Evolutionary conservation across 2,797 vertebrate species (phyloP), one percentile per base, ranked within the genome.

Genomic region (Neosilurus hyrtlii): DNA sequence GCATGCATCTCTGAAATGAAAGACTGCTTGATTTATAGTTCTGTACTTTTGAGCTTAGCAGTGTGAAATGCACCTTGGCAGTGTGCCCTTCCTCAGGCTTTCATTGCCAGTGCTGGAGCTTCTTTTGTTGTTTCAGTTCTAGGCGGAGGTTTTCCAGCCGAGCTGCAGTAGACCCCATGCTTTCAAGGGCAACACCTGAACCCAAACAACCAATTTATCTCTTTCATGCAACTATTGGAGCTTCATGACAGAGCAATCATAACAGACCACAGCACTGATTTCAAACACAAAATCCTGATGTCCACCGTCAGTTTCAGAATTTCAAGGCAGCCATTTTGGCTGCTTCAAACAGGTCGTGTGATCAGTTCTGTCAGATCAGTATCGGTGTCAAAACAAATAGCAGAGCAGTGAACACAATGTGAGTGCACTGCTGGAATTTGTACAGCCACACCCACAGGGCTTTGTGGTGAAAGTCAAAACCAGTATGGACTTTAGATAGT

Each of bases 321-420:
- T 82, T 20, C 7, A 26, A 81, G 20, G 52, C 7, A 35, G 52
- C 59, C 66, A 57, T 81, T 86, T 80, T 83, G 66, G 62, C 37
- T 37, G 14, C 68, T 80, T 75, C 24, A 80, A 75, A 52, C 20
- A 22, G 65, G 57, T 86, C 61, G 51, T 78, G 52, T 83, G 79
- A 82, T 83, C 81, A 66, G 63, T 81, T 56, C 61, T 70, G 74
- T 84, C 78, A 79, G 73, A 20, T 24, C 52, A 51, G 85, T 84
- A 20, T 24, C 52, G 51, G 85, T 84, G 81, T 88, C 85, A 86
- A 85, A 86, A 83, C 85, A 88, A 85, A 82, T 76, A 85, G 66
- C 65, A 67, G 76, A 59, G 73, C 35, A 66, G 79, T 52, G 72
- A 82, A 80, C 65, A 77, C 67, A 71, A 85, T 79, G 73, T 73